Conservation (phyloP, 2,113 vertebrate genomes). For the Heptranchias perlo region DNA sequence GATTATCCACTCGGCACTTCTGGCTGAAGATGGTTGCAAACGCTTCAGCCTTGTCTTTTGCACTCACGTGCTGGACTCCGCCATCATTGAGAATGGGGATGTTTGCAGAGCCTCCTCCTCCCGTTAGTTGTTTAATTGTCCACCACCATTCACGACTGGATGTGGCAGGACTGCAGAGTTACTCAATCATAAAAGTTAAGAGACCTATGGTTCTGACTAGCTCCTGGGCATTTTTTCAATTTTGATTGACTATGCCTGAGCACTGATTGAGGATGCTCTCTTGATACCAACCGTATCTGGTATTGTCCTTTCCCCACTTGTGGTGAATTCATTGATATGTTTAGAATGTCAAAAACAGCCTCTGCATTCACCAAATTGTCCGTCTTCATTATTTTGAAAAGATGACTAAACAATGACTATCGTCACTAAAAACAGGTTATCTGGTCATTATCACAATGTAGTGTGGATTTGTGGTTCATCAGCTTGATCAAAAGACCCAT, state of each 20-base stretch:
- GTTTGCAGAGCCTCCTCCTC: too few species aligned
- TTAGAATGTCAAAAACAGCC: background rate
- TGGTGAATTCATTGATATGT: background rate
- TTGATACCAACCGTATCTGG: background rate
- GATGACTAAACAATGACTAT: background rate
- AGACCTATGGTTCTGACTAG: background rate
- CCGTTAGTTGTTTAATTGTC: too few species aligned
- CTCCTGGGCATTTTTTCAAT: background rate
- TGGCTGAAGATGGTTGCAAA: too few species aligned
- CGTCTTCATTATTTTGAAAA: background rate
- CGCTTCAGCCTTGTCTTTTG: too few species aligned
- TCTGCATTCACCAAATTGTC: background rate
- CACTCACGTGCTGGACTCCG: too few species aligned
- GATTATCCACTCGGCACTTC: too few species aligned
- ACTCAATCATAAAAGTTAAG: background rate
- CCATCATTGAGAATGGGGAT: too few species aligned
- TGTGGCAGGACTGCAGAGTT: too few species aligned
- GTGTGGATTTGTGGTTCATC: background rate
- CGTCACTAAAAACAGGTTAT: too few species aligned
- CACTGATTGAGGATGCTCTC: background rate
- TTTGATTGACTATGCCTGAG: background rate
- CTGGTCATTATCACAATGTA: too few species aligned
- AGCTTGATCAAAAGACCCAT: background rate
- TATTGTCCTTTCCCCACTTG: background rate
- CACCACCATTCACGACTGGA: too few species aligned